Evolutionary conservation across 2,888 invertebrate species (phyloP).

Genomic region (Nycteola revayana): DNA sequence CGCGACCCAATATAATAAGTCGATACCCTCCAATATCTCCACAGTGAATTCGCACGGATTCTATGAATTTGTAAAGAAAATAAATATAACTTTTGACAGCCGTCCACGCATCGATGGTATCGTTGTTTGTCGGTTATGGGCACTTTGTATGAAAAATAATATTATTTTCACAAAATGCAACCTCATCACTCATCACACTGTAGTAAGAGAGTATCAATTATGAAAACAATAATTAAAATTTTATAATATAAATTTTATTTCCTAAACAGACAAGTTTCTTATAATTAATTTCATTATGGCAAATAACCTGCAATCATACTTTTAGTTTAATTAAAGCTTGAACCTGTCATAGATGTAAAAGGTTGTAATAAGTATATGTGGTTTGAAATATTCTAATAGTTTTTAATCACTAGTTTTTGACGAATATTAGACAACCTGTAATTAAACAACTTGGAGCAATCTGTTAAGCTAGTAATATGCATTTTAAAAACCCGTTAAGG

Average conservation of each 20-base stretch:
- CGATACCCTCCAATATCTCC: conserved; percentile 69
- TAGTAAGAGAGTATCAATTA: too few species aligned
- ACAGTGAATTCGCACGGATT: conserved; percentile 72
- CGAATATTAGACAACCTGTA: conserved; percentile 67
- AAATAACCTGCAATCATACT: conserved; percentile 63
- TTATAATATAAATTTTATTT: too few species aligned
- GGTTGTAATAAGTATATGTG: conserved; percentile 48
- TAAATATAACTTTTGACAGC: conserved; percentile 82
- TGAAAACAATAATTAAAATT: conserved; percentile 12
- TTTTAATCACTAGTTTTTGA: conserved; percentile 73
- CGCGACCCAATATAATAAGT: conserved; percentile 58
- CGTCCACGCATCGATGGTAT: conserved; percentile 68
- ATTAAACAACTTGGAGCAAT: conserved; percentile 58
- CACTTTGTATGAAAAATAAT: conserved; percentile 50
- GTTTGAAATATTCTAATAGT: conserved; percentile 72
- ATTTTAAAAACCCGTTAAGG: conserved; percentile 28
- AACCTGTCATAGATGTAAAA: conserved; percentile 50
- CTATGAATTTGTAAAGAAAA: conserved; percentile 81
- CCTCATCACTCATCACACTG: conserved; percentile 14
- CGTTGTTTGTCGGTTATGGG: conserved; percentile 69
- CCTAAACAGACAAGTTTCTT: conserved; percentile 18
- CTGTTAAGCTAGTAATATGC: conserved; percentile 29
- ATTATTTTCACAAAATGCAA: conserved; percentile 16
- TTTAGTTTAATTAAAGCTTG: conserved; percentile 69
- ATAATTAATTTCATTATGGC: conserved; percentile 50